Evolutionary conservation across 2,113 vertebrate genomes (phyloP).

Genomic region (Pterophyllum scalare): DNA sequence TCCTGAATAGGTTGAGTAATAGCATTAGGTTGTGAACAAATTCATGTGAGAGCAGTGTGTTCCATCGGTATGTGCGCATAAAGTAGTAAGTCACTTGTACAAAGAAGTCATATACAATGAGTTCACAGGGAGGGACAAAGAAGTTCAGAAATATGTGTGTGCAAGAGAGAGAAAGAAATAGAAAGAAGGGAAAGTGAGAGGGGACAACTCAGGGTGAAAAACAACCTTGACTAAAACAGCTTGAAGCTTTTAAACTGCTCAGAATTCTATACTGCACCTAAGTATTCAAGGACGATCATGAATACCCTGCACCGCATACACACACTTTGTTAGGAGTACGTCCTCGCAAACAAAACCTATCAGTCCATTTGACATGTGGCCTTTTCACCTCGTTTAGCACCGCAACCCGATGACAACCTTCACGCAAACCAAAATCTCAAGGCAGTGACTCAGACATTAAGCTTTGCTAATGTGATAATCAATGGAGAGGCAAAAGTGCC

Average conservation of each 20-base stretch:
- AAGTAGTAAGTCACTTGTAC: constrained; percentile 14
- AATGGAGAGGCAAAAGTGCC: constrained; percentile 45
- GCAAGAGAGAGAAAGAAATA: not conserved
- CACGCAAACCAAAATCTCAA: constrained; percentile 18
- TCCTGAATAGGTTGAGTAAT: constrained; percentile 66
- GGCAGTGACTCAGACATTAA: constrained; percentile 34
- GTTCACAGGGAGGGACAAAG: constrained; percentile 32
- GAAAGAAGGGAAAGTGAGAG: constrained; percentile 17
- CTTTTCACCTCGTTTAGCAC: constrained; percentile 63
- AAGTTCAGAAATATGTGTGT: constrained; percentile 7
- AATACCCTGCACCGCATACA: constrained; percentile 37
- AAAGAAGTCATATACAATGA: constrained; percentile 33
- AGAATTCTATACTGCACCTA: constrained; percentile 56
- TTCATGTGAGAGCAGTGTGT: constrained; percentile 39
- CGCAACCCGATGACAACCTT: constrained; percentile 58
- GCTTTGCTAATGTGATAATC: constrained; percentile 64
- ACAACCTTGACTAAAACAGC: constrained; percentile 62
- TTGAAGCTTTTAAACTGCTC: constrained; percentile 67
- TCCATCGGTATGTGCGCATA: constrained; percentile 5
- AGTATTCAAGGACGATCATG: constrained; percentile 64
- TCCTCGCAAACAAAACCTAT: constrained; percentile 42
- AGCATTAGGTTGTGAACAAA: constrained; percentile 49
- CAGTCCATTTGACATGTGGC: constrained; percentile 56
- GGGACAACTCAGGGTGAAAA: constrained; percentile 50
- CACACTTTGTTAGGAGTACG: constrained; percentile 7